A percentile compares a stretch with the other conserved stretches of the same genome.
Evolutionary conservation across 2,113 vertebrate genomes (phyloP).

Genomic region (Leptobrachium leishanense): DNA sequence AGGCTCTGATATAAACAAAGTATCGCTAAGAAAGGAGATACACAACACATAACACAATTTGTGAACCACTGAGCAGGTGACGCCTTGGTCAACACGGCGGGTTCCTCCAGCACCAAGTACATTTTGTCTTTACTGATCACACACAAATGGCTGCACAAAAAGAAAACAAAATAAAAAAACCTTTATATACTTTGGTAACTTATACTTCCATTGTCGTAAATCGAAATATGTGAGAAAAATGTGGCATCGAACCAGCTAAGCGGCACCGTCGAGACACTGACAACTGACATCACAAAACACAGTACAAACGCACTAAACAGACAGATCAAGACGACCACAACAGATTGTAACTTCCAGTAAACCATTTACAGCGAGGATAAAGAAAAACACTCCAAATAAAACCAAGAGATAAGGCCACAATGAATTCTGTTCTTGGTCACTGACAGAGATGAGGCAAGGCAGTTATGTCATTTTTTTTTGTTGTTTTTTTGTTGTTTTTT

Average conservation of each 20-base stretch:
- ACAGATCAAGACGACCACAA: constrained; percentile 51
- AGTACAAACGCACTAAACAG: not conserved
- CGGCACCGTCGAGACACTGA: constrained; percentile 2
- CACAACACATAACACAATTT: not conserved
- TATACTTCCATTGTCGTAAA: constrained; percentile 11
- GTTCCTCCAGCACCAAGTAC: not conserved
- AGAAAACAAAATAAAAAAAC: constrained; percentile 9
- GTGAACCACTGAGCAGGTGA: not conserved
- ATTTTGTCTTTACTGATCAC: not conserved
- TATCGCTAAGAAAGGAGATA: not conserved
- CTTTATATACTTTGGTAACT: constrained; percentile 39
- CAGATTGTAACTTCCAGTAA: constrained; percentile 64
- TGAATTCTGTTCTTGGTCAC: constrained; percentile 71
- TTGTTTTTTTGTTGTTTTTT: too few relatives aligned
- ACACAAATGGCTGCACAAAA: not conserved
- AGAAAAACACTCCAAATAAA: not conserved
- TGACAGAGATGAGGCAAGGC: constrained; percentile 63
- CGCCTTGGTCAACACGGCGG: not conserved
- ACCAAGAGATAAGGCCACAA: constrained; percentile 74
- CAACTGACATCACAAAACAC: constrained; percentile 1
- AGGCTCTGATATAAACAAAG: too few relatives aligned
- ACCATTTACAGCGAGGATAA: constrained; percentile 56
- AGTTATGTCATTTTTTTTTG: constrained; percentile 30
- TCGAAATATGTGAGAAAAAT: not conserved
- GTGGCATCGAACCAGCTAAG: not conserved